Evolutionary conservation across 37 sponge, comb jelly and placozoan genomes (phyloP).

Genomic region (Dysidea cf. avara): DNA sequence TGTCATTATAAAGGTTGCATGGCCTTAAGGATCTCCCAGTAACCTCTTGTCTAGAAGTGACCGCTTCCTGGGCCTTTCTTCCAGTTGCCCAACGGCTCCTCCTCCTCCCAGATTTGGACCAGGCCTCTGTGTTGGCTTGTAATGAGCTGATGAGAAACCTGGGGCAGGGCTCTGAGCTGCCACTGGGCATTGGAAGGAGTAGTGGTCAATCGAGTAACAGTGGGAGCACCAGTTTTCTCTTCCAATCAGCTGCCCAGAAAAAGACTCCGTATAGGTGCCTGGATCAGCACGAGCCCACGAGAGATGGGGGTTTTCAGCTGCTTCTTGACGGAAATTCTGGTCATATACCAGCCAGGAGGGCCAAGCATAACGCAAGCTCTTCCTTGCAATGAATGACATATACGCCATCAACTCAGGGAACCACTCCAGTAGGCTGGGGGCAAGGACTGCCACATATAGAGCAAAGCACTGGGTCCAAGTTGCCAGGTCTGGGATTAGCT

Average conservation of each 20-base stretch:
- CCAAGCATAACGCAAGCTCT: constrained; percentile 15
- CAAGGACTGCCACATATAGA: constrained; percentile 10
- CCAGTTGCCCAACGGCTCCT: too few species aligned
- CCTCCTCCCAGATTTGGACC: too few species aligned
- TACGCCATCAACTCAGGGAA: constrained; percentile 32
- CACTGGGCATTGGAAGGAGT: too few species aligned
- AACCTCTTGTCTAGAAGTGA: constrained; percentile 4
- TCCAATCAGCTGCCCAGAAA: too few species aligned
- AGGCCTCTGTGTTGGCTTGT: too few species aligned
- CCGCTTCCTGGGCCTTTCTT: too few species aligned
- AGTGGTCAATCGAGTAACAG: too few species aligned
- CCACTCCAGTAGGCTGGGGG: not conserved
- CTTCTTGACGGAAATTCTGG: constrained; percentile 47
- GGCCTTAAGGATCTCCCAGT: too few species aligned
- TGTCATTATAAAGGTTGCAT: too few species aligned
- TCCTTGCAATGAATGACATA: constrained; percentile 10
- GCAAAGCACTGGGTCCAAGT: constrained; percentile 58
- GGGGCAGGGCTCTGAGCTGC: too few species aligned
- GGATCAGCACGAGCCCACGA: constrained; percentile 30
- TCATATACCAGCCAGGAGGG: constrained; percentile 45
- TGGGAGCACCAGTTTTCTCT: too few species aligned
- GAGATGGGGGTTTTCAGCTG: not conserved
- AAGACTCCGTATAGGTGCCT: not conserved
- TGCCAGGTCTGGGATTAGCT: constrained; percentile 30
- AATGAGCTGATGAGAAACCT: too few species aligned